These are phyloP conservation scores for Metridium senile DNA, from an alignment of 92 coral and sea anemone species.

Conservation along the genomic window DNA sequence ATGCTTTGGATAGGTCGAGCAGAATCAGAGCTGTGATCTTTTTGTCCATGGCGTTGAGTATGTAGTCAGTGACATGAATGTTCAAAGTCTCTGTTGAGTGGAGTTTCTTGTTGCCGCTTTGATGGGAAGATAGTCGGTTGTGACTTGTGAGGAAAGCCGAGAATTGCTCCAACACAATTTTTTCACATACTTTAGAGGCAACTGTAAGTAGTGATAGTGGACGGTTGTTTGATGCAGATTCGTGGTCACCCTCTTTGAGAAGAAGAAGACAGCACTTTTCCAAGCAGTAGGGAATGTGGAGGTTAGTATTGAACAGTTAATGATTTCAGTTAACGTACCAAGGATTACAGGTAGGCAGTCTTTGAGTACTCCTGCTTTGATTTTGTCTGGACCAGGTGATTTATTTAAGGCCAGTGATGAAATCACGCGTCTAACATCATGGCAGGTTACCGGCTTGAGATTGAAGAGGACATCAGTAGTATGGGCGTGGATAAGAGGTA, in stretches of 20 bases:
- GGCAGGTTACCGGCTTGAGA: background rate
- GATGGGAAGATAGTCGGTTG: background rate
- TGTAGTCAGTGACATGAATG: too few species aligned
- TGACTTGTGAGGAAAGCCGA: background rate
- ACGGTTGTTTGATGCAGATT: constrained; percentile 35
- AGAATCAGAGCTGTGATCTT: too few species aligned
- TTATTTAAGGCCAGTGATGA: constrained; percentile 39
- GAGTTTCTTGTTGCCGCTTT: too few species aligned
- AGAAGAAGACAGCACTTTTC: constrained; percentile 44
- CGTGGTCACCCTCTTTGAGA: constrained; percentile 42
- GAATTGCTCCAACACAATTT: constrained; percentile 31
- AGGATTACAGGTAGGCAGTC: constrained; percentile 42
- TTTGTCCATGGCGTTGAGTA: too few species aligned
- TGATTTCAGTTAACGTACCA: background rate
- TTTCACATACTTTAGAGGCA: constrained; percentile 44
- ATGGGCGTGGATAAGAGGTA: background rate
- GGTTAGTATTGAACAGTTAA: background rate
- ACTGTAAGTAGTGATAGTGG: constrained; percentile 39
- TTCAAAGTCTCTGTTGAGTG: too few species aligned
- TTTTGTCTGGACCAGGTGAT: constrained; percentile 54
- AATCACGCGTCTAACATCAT: constrained; percentile 32
- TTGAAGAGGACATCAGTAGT: background rate
- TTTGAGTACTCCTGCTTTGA: constrained; percentile 32
- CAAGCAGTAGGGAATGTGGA: constrained; percentile 11
- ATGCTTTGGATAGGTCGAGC: too few species aligned